Conservation (phyloP, 2,888 invertebrate genomes). For the Apodemia mormo region DNA sequence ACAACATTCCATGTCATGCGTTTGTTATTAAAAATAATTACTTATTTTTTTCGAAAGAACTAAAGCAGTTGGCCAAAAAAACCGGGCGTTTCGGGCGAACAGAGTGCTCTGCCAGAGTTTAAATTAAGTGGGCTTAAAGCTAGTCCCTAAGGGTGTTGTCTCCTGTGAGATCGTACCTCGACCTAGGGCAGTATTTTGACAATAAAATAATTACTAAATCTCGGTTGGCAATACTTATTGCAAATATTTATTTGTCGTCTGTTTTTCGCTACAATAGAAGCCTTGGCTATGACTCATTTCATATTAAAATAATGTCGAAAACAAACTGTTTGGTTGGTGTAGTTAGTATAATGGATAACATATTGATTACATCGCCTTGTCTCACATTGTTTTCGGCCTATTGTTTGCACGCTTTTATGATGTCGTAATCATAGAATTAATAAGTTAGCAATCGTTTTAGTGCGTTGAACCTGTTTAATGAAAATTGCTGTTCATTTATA, state of each 20-base stretch:
- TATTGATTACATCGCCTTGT: slow-evolving; percentile 37
- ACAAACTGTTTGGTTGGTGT: not conserved
- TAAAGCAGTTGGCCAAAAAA: no score
- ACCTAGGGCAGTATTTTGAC: no score
- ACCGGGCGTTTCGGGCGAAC: no score
- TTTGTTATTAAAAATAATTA: no score
- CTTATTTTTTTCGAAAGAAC: no score
- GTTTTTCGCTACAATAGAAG: not conserved
- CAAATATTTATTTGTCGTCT: not conserved
- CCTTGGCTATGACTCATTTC: not conserved
- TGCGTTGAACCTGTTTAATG: slow-evolving; percentile 33
- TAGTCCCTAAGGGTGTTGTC: no score
- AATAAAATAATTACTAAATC: no score
- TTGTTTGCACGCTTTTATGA: slow-evolving; percentile 47
- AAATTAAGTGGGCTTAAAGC: no score
- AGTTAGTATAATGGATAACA: slow-evolving; percentile 22
- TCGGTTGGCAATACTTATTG: not conserved
- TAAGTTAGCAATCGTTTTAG: slow-evolving; percentile 39
- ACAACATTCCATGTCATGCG: no score
- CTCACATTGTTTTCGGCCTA: slow-evolving; percentile 39
- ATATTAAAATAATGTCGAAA: slow-evolving; percentile 18
- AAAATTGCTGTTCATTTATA: not conserved
- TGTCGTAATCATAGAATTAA: slow-evolving; percentile 48
- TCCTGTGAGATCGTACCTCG: no score
- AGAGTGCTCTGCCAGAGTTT: no score